Base-by-base conservation (phyloP, 2,113 vertebrate genomes). In the Ranitomeya variabilis region DNA sequence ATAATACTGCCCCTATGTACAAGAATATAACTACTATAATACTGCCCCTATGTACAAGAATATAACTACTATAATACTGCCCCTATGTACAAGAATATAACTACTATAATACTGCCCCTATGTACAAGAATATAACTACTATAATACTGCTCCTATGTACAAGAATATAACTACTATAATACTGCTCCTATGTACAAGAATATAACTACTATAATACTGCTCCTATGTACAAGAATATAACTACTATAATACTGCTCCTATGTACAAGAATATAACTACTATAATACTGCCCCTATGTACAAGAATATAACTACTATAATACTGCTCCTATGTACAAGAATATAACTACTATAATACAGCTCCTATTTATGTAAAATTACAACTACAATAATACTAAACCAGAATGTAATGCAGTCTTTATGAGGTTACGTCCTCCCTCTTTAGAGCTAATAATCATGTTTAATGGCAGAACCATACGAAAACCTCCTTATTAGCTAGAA, bases 401-500 rank as follows among this genome's bases (percentile, higher is more conserved):
- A 73, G 7, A 23, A 2, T 15, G 15, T 3, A 31, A 23, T 37
- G 0, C 31, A 26, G 64, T 67, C 64, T n/a, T 67, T 67, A 26
- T 26, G 13, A 69, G n/a, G 11, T 26, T 26, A 14, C 5, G 10
- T 14, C 14, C 9, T 37, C 15, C 12, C 54, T 67, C 51, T 71
- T 80, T 59, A 52, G 37, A 76, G 45, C 62, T 26, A 55, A 87
- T 74, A 87, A 60, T 82, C 54, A 82, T 18, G 67, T 62, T 82
- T 83, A 74, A 81, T 23, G 19, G 67, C 26, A 37, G 45, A 83
- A 73, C 69, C 76, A 77, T 64, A 60, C 60, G 57, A 78, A 77
- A 55, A 62, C 74, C 54, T 83, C 59, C 26, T n/a, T 57, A 78
- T 89, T 78, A 19, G 19, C 26, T 87, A 83, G 66, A 89, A 84